phyloP scores from a whole-genome alignment of 92 coral and sea anemone genomes.

The Actinernus sp. region DNA sequence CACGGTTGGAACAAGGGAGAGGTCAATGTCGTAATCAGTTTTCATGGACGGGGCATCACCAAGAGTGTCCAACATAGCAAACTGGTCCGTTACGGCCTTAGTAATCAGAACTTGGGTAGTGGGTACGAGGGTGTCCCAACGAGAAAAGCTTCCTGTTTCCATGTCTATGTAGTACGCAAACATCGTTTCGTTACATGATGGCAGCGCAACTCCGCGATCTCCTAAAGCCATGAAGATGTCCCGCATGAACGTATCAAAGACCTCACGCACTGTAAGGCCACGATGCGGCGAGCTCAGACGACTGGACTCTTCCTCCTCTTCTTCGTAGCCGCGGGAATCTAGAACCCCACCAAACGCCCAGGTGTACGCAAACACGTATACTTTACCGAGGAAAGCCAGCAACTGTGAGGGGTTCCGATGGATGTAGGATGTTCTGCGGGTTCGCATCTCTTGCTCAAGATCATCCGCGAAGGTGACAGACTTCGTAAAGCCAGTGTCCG shows the following conservation, averaged over 20 bases:
- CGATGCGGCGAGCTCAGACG: constrained; percentile 1
- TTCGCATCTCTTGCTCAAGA: constrained; percentile 32
- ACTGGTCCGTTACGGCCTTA: constrained; percentile 85
- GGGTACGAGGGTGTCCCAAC: constrained; percentile 89
- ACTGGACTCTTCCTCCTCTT: constrained; percentile 58
- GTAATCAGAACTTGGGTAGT: constrained; percentile 86
- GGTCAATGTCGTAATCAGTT: constrained; percentile 67
- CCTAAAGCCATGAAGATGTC: constrained; percentile 58
- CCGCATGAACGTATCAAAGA: constrained; percentile 79
- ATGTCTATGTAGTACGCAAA: constrained; percentile 88
- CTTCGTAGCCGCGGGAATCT: constrained; percentile 39
- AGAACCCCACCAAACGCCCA: constrained; percentile 95
- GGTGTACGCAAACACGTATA: constrained; percentile 91
- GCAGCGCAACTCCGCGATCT: constrained; percentile 59
- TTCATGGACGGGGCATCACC: constrained; percentile 69
- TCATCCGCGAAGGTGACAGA: constrained; percentile 74
- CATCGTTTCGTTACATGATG: constrained; percentile 76
- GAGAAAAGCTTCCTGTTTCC: constrained; percentile 86
- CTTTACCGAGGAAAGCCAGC: constrained; percentile 66
- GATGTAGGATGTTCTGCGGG: constrained; percentile 50
- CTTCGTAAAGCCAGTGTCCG: constrained; percentile 58
- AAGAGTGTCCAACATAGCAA: constrained; percentile 74
- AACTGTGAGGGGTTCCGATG: constrained; percentile 73
- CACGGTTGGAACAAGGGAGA: constrained; percentile 89
- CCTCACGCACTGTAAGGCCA: constrained; percentile 31